Conservation (phyloP, 1,140 invertebrate genomes). For the Ruditapes philippinarum region DNA sequence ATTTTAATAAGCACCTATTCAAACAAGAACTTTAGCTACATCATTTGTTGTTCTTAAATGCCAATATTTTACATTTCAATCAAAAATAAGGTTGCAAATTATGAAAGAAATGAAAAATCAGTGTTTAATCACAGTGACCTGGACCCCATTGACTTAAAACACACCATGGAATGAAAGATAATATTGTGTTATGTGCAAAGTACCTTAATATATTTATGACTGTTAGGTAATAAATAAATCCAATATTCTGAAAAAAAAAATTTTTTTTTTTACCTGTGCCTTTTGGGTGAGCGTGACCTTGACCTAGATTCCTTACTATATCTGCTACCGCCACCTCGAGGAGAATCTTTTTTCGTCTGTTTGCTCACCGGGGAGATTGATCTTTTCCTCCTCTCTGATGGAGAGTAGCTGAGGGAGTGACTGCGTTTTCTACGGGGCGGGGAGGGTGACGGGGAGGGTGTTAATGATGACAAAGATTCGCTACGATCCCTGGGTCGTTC, state of each 20-base stretch:
- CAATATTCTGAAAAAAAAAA: neutral
- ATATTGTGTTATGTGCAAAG: no score
- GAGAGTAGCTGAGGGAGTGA: slow-evolving; percentile 72
- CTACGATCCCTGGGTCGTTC: slow-evolving; percentile 39
- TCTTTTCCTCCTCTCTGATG: slow-evolving; percentile 40
- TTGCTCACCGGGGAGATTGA: slow-evolving; percentile 9
- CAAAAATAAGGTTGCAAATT: no score
- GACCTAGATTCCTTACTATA: slow-evolving; percentile 61
- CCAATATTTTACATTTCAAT: no score
- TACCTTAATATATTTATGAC: no score
- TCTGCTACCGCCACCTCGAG: slow-evolving; percentile 32
- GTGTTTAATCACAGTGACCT: no score
- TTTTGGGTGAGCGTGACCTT: slow-evolving; percentile 52
- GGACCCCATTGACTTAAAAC: no score
- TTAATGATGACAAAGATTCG: slow-evolving; percentile 46
- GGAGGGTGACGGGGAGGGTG: slow-evolving; percentile 46
- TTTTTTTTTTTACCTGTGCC: slow-evolving; percentile 42
- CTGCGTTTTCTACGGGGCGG: slow-evolving; percentile 47
- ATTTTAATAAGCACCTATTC: no score
- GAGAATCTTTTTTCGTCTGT: slow-evolving; percentile 46
- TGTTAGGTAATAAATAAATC: no score
- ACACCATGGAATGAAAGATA: no score
- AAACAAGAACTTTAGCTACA: no score
- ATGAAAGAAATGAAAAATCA: no score
- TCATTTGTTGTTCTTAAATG: no score